Evolutionary conservation across 2,888 invertebrate genomes (phyloP), one percentile per base, ranked within the genome.

Genomic region (Calameuta filiformis): DNA sequence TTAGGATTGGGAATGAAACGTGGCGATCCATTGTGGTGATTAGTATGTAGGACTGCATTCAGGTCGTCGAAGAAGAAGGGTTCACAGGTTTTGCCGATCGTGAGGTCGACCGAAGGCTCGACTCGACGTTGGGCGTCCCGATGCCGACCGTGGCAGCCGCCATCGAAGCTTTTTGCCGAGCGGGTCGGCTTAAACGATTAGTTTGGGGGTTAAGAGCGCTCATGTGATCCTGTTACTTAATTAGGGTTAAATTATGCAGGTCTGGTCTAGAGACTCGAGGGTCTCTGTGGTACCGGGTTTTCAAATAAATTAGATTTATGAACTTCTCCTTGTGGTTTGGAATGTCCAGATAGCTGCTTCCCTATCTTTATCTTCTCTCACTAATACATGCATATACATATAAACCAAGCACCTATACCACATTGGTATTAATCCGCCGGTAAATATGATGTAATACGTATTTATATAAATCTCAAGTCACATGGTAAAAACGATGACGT

Each of bases 241-340:
- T 84, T 83, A 77, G 81, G 80, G 81, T 83, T 81, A 85, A 84
- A 85, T 85, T 87, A 87, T 88, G 86, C 85, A 81, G 81, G 83
- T 81, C 85, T 80, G 80, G 75, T 80, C 79, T 77, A 82, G 79
- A 81, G 78, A 75, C 56, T 69, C 35, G 75, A 75, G n/a, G 40
- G 31, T 31, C 33, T 31, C 33, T 12, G 71, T 71, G 71, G 71
- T 33, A 71, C 71, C 73, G 68, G 77, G 77, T 79, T 83, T 79
- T 78, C 73, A 76, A 77, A 77, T 77, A 78, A 78, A 80, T 37
- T 77, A 78, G 78, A 80, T 77, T 81, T 35, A 76, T 71, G 71
- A 34, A 71, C 71, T 71, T 71, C 71, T 71, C 71, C 12, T 34
- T 23, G 71, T 71, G 71, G 71, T 71, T 34, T 34, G 33, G 71